A percentile compares a stretch with the other conserved stretches of the same genome.
Conservation (phyloP, 2,113 vertebrate genomes). For the Castor canadensis region DNA sequence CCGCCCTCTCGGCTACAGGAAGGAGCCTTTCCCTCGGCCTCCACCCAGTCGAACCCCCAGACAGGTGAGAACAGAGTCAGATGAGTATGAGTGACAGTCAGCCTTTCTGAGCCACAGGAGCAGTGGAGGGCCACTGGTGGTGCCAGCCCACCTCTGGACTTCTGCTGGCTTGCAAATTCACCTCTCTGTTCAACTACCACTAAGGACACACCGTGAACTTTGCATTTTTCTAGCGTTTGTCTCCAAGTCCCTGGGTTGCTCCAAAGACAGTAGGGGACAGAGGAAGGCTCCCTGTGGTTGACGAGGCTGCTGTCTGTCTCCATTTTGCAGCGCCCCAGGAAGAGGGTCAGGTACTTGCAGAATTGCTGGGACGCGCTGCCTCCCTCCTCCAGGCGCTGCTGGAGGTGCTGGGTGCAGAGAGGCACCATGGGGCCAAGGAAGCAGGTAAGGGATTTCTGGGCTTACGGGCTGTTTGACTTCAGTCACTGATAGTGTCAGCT, state of each 20-base stretch:
- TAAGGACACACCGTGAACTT: accelerated
- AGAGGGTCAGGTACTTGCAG: not conserved
- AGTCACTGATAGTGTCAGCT: too few species aligned
- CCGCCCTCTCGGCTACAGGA: not conserved
- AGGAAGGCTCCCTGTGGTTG: too few species aligned
- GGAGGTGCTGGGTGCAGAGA: not conserved
- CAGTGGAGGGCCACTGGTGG: too few species aligned
- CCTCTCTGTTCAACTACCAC: too few species aligned
- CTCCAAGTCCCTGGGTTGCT: not conserved
- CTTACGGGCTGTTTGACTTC: not conserved
- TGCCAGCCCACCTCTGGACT: accelerated
- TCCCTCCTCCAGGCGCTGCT: conserved; percentile 69
- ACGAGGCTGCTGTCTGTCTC: not conserved
- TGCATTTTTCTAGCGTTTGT: not conserved
- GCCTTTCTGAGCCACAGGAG: not conserved
- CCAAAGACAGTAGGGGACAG: not conserved
- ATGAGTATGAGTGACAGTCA: accelerated
- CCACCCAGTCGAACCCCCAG: too few species aligned
- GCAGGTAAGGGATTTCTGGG: conserved; percentile 70
- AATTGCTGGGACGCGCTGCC: not conserved
- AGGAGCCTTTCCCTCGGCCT: too few species aligned
- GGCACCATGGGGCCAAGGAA: conserved; percentile 16
- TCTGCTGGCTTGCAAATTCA: not conserved
- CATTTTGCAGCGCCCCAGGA: conserved; percentile 49
- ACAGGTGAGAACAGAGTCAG: not conserved